Percentiles rank a stretch among this genome's conserved stretches.
These are phyloP conservation scores for Haplotaxodon microlepis DNA, from an alignment of 2,113 vertebrate genomes.

Conservation along the genomic window DNA sequence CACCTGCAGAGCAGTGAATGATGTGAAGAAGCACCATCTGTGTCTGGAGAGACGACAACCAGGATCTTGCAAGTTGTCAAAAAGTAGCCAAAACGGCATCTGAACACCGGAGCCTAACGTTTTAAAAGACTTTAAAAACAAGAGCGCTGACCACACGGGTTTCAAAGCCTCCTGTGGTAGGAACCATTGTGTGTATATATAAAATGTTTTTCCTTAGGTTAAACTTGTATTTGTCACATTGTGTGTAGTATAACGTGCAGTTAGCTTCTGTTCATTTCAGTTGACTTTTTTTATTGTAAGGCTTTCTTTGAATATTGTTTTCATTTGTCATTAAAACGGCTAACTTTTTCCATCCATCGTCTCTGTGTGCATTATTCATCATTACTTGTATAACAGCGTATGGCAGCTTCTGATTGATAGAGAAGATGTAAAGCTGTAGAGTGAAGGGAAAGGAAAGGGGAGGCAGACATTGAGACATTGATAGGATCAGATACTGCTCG, in stretches of 20 bases:
- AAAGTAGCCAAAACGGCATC: not conserved
- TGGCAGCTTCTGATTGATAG: not conserved
- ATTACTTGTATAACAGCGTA: not conserved
- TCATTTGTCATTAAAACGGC: conserved; percentile 50
- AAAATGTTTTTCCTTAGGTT: not conserved
- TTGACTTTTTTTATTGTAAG: conserved; percentile 21
- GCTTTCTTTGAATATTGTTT: conserved; percentile 42
- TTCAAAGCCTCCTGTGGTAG: not conserved
- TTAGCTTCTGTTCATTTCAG: conserved; percentile 7
- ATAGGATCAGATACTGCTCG: not conserved
- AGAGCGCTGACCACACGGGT: not conserved
- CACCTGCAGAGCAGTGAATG: not conserved
- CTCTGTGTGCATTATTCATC: not conserved
- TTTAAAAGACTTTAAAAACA: not conserved
- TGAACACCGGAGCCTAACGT: not conserved
- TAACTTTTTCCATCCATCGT: conserved; percentile 16
- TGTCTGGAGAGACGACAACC: not conserved
- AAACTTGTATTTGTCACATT: conserved; percentile 16
- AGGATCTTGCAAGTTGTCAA: not conserved
- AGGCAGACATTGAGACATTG: not conserved
- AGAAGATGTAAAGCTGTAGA: not conserved
- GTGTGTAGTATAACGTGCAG: not conserved
- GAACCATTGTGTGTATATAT: conserved; percentile 25
- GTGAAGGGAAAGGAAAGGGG: not conserved
- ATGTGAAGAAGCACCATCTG: not conserved